A percentile compares a stretch with the other conserved stretches of the same genome.
Conservation (phyloP, 2,797 vertebrate species). For the Sebastes matsubarae region DNA sequence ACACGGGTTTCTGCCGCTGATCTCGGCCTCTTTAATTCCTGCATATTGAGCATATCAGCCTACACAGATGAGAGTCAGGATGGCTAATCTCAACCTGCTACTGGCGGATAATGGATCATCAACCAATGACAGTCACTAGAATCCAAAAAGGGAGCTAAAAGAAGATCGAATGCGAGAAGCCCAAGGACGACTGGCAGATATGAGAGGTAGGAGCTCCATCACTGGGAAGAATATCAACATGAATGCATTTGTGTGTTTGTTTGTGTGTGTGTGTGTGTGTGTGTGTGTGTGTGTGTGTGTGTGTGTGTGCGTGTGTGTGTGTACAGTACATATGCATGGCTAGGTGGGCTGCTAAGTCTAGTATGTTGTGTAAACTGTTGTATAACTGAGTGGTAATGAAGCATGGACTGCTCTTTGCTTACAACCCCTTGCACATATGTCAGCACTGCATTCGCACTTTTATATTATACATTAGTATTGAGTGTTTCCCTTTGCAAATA, state of each 20-base stretch:
- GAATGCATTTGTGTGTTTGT: neutral
- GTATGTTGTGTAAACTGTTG: slow-evolving; percentile 51
- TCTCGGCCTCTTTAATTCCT: slow-evolving; percentile 25
- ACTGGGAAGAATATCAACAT: neutral
- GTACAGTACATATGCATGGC: neutral
- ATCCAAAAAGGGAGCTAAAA: slow-evolving; percentile 62
- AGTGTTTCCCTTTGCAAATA: slow-evolving; percentile 1
- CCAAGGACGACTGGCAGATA: slow-evolving; percentile 71
- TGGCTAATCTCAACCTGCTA: slow-evolving; percentile 32
- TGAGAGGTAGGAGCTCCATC: slow-evolving; percentile 81
- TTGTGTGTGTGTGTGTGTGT: neutral
- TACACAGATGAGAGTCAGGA: slow-evolving; percentile 38
- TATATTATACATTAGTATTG: neutral
- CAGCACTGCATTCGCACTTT: neutral
- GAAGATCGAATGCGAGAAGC: slow-evolving; percentile 40
- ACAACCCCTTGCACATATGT: neutral
- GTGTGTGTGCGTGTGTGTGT: neutral
- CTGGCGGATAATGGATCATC: slow-evolving; percentile 66
- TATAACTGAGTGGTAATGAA: slow-evolving; percentile 35
- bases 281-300: neutral
- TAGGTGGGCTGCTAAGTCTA: slow-evolving; percentile 12
- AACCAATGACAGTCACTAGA: slow-evolving; percentile 39
- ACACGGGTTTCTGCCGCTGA: slow-evolving; percentile 50
- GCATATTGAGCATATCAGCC: slow-evolving; percentile 23
- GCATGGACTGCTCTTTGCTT: neutral